Evolutionary conservation across 2,797 vertebrate genomes (phyloP).

Genomic region (Aythya fuligula): DNA sequence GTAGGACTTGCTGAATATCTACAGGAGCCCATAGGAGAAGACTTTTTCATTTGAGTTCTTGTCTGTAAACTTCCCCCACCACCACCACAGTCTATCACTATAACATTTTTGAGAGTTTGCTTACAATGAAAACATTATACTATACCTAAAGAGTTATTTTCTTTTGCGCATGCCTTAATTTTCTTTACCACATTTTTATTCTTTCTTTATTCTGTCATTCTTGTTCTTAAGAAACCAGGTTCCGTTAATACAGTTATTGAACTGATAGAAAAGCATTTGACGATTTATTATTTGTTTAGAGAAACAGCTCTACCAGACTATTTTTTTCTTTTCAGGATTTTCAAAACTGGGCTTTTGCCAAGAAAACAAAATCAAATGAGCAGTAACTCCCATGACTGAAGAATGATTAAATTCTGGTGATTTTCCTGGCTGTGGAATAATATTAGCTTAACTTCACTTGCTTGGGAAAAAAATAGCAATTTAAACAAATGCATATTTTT

Average conservation of each 20-base stretch:
- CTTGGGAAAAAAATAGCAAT: background rate
- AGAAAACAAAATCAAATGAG: background rate
- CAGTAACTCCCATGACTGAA: accelerated
- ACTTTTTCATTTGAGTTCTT: background rate
- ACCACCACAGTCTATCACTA: accelerated
- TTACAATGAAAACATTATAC: background rate
- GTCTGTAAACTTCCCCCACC: background rate
- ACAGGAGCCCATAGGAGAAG: background rate
- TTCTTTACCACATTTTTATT: background rate
- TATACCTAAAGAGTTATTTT: accelerated
- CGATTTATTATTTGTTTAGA: background rate
- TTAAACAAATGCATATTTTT: background rate
- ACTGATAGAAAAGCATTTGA: background rate
- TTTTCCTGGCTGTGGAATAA: background rate
- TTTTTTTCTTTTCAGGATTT: background rate
- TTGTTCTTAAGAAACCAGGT: background rate
- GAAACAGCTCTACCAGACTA: background rate
- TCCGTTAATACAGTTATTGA: background rate
- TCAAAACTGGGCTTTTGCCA: background rate
- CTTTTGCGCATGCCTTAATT: accelerated
- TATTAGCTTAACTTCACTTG: background rate
- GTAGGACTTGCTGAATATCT: background rate
- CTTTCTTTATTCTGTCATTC: background rate
- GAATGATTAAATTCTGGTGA: background rate
- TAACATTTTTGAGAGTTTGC: background rate